Evolutionary conservation across 1,140 invertebrate genomes (phyloP).

Genomic region (Meteorus sp.): DNA sequence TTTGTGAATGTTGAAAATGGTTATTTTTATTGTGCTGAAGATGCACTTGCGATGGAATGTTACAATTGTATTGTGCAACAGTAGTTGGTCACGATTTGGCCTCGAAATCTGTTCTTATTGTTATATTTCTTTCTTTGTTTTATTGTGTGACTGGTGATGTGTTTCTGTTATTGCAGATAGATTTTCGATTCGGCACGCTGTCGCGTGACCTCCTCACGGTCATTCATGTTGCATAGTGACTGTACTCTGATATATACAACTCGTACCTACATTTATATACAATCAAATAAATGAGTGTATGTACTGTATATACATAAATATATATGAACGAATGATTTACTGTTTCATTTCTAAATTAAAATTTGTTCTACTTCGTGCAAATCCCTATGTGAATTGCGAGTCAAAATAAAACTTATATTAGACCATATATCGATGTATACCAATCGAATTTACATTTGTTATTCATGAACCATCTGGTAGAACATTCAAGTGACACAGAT

Average conservation of each 20-base stretch:
- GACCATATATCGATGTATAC: not conserved
- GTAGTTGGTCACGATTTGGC: too few relatives aligned
- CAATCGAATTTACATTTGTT: conserved; percentile 19
- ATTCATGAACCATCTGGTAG: conserved; percentile 20
- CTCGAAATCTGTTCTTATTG: too few relatives aligned
- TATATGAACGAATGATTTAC: too few relatives aligned
- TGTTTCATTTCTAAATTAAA: not conserved
- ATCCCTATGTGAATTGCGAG: not conserved
- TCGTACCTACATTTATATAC: too few relatives aligned
- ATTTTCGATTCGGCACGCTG: not conserved
- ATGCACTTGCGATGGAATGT: too few relatives aligned
- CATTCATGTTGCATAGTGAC: conserved; percentile 2
- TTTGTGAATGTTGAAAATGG: too few relatives aligned
- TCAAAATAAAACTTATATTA: not conserved
- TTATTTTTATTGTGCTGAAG: too few relatives aligned
- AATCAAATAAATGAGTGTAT: too few relatives aligned
- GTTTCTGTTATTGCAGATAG: not conserved
- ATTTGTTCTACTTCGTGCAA: conserved; percentile 8
- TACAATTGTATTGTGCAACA: too few relatives aligned
- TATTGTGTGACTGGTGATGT: too few relatives aligned
- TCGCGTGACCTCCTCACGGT: conserved; percentile 22
- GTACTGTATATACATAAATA: conserved; percentile 8
- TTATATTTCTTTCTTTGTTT: too few relatives aligned
- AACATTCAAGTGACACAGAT: conserved; percentile 17
- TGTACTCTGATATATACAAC: too few relatives aligned